phyloP scores from a whole-genome alignment of 2,797 vertebrate genomes.

The Amniataba percoides region DNA sequence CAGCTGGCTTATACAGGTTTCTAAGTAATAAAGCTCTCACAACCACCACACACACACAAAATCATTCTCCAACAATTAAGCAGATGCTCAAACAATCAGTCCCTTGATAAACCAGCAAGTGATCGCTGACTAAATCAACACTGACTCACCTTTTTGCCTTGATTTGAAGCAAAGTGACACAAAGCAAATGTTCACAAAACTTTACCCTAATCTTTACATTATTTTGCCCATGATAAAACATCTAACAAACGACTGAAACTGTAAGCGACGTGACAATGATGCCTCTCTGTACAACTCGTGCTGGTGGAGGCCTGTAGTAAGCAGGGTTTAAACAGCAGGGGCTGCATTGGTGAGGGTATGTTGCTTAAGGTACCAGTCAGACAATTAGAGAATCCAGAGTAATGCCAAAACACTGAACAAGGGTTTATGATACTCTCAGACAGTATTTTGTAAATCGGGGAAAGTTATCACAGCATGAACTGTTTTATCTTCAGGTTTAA shows the following conservation, averaged over 20 bases:
- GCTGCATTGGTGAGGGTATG: neutral
- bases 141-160: no score
- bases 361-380: neutral
- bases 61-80: no score
- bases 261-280: neutral
- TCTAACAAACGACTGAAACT: neutral
- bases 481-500: no score
- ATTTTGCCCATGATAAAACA: neutral
- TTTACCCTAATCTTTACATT: no score
- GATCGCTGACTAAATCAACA: no score
- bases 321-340: neutral
- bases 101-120: no score
- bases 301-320: neutral
- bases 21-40: no score
- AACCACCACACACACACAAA: no score
- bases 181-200: no score
- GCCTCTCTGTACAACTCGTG: neutral
- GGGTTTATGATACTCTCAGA: neutral
- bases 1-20: no score
- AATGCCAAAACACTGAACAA: neutral
- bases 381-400: neutral
- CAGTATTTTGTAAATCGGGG: neutral
- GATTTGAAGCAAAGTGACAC: no score
- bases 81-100: no score
- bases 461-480: neutral